Conservation (phyloP, 2,113 vertebrate genomes). For the Amphiprion ocellaris region DNA sequence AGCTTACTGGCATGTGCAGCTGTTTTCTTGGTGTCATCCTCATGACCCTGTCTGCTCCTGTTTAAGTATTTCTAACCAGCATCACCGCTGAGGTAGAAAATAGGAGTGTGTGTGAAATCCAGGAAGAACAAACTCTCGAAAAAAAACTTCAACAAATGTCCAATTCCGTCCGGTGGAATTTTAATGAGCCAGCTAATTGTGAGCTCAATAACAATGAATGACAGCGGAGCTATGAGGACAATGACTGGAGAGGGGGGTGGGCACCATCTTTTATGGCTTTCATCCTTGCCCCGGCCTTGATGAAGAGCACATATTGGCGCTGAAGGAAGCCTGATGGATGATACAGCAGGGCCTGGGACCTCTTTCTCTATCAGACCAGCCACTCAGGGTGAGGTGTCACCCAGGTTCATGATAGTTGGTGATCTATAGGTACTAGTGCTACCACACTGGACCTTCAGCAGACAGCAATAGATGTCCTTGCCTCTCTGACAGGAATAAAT, state of each 20-base stretch:
- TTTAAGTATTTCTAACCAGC: slow-evolving; percentile 5
- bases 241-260: slow-evolving; percentile 21
- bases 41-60: neutral
- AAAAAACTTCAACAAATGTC: slow-evolving; percentile 47
- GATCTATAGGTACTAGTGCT: slow-evolving; percentile 74
- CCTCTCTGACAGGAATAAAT: slow-evolving; percentile 69
- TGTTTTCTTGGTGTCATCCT: too few species aligned
- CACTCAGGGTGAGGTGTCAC: slow-evolving; percentile 79
- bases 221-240: slow-evolving; percentile 29
- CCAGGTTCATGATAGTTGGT: slow-evolving; percentile 62
- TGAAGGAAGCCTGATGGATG: slow-evolving; percentile 73
- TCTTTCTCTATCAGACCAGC: slow-evolving; percentile 57
- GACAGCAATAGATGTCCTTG: slow-evolving; percentile 70
- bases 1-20: slow-evolving; percentile 2
- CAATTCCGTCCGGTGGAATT: slow-evolving; percentile 61
- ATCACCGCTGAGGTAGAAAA: slow-evolving; percentile 18
- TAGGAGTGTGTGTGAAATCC: neutral
- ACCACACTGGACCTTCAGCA: slow-evolving; percentile 65
- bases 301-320: slow-evolving; percentile 64
- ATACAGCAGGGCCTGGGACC: slow-evolving; percentile 18
- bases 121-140: slow-evolving; percentile 6
- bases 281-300: slow-evolving; percentile 61
- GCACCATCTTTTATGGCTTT: slow-evolving; percentile 71
- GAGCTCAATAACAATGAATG: slow-evolving; percentile 75
- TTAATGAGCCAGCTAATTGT: slow-evolving; percentile 77